phyloP scores from a whole-genome alignment of 2,113 vertebrate genomes.

The Isichthys henryi region DNA sequence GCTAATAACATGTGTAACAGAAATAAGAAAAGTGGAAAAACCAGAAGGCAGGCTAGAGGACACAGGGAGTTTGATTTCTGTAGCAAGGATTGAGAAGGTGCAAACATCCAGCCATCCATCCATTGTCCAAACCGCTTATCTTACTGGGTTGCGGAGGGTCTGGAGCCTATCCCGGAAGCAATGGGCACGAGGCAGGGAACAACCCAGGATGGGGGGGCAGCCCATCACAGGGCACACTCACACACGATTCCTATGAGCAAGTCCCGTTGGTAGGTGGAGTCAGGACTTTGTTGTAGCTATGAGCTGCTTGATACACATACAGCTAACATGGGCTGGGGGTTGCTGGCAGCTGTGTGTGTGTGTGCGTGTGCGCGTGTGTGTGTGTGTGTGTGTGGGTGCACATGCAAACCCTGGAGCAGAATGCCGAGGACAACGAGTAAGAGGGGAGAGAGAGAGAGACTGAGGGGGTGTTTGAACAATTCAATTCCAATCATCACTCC shows the following conservation, averaged over 20 bases:
- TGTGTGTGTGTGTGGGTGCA: background rate
- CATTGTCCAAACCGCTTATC: too few species aligned
- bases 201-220: too few species aligned
- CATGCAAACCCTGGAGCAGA: background rate
- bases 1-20: too few species aligned
- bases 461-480: constrained; percentile 43
- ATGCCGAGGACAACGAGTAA: background rate
- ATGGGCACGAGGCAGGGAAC: too few species aligned
- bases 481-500: constrained; percentile 46
- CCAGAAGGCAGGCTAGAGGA: background rate
- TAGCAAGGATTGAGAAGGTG: background rate
- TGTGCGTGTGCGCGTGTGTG: background rate
- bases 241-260: too few species aligned
- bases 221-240: too few species aligned
- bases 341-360: background rate
- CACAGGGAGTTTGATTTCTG: background rate
- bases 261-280: background rate
- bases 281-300: background rate
- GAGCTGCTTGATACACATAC: constrained; percentile 1
- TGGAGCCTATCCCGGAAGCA: too few species aligned
- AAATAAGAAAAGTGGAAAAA: too few species aligned
- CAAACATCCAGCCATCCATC: too few species aligned
- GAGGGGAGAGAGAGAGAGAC: constrained; percentile 23
- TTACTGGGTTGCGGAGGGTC: too few species aligned
- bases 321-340: constrained; percentile 6